Percentiles rank a stretch among this genome's conserved stretches.
Conservation (phyloP, 2,797 vertebrate genomes). For the Peromyscus nudipes region DNA sequence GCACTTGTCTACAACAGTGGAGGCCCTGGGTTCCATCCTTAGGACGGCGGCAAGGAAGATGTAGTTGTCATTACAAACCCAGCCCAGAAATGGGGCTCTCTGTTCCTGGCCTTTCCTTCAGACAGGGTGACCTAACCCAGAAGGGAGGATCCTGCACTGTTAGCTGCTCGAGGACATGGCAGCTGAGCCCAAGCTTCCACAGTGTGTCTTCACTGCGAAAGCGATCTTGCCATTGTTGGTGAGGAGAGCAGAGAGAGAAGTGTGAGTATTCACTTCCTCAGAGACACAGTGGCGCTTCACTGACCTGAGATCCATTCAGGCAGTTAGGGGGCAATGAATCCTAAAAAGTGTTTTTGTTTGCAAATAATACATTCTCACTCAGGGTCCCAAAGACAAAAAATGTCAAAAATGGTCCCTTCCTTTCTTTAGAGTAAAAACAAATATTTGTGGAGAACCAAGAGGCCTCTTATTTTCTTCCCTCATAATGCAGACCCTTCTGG, state of each 20-base stretch:
- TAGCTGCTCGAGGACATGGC: background rate
- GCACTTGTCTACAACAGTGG: background rate
- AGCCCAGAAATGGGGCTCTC: background rate
- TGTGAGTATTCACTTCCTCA: background rate
- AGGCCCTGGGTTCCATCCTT: too few relatives aligned
- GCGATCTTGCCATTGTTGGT: background rate
- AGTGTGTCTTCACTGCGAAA: background rate
- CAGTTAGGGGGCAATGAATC: background rate
- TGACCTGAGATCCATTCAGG: background rate
- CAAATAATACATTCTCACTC: slow-evolving; percentile 1
- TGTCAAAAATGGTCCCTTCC: background rate
- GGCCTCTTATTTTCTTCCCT: background rate
- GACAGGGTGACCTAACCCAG: background rate
- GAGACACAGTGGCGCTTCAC: background rate
- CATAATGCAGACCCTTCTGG: background rate
- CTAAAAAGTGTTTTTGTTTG: background rate
- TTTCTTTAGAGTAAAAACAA: slow-evolving; percentile 44
- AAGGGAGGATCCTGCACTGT: background rate
- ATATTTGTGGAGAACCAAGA: background rate
- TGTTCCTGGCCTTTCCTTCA: background rate
- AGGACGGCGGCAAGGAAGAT: background rate
- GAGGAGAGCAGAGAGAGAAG: background rate
- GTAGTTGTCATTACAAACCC: background rate
- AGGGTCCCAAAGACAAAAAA: background rate
- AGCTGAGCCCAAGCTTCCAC: background rate